Percentiles rank a stretch among this genome's conserved stretches.
phyloP scores from a whole-genome alignment of 2,113 vertebrate species.

The Odocoileus hemionus region DNA sequence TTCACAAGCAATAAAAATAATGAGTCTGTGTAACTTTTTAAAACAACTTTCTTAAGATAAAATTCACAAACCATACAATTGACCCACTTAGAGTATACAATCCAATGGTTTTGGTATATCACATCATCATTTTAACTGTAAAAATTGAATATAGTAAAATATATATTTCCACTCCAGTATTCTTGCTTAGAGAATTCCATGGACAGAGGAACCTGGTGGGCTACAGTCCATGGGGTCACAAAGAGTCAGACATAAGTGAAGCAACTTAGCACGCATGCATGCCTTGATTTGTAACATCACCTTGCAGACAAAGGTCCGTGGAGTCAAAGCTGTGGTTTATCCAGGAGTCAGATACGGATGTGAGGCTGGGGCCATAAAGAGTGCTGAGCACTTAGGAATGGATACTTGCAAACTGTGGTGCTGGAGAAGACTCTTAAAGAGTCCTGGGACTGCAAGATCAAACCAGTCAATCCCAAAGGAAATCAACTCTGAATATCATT shows the following conservation, averaged over 20 bases:
- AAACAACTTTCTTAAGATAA: background rate
- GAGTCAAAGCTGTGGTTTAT: background rate
- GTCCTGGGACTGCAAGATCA: background rate
- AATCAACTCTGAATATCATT: background rate
- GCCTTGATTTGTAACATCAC: background rate
- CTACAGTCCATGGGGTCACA: background rate
- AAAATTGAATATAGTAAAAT: background rate
- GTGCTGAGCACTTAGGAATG: background rate
- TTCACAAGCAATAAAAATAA: background rate
- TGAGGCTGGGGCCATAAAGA: background rate
- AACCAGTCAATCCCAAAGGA: background rate
- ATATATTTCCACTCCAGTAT: background rate
- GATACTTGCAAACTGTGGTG: background rate
- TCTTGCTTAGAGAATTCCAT: background rate
- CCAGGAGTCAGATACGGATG: background rate
- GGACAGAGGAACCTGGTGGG: background rate
- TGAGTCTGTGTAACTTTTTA: background rate
- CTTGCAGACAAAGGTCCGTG: background rate
- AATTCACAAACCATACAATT: rapidly evolving
- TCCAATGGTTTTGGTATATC: background rate
- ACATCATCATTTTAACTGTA: background rate
- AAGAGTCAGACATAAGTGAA: background rate
- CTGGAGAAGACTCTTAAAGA: background rate
- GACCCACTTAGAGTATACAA: too few species aligned
- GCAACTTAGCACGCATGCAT: background rate